Percentiles rank a stretch among this genome's conserved stretches.
phyloP scores from a whole-genome alignment of 1,140 invertebrate species.

The Diachasma alloeum region DNA sequence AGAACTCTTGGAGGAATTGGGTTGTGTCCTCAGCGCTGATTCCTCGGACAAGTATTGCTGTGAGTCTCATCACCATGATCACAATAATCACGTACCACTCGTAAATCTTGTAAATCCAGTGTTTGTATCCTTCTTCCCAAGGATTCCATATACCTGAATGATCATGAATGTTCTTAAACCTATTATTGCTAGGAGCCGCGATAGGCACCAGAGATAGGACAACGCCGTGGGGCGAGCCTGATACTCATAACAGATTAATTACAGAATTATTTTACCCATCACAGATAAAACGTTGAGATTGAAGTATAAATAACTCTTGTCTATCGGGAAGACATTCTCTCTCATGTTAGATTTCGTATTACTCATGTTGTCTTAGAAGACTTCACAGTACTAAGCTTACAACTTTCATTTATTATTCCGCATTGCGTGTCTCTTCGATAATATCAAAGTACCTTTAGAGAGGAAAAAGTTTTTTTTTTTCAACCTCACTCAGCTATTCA shows the following conservation, averaged over 20 bases:
- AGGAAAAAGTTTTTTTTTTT: no score
- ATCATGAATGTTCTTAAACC: background rate
- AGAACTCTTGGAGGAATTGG: background rate
- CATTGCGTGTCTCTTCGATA: no score
- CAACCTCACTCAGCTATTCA: no score
- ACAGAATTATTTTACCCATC: background rate
- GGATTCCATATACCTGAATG: background rate
- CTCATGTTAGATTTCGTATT: background rate
- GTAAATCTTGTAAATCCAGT: background rate
- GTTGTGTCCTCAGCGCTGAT: background rate
- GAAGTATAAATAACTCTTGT: background rate
- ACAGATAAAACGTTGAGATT: background rate
- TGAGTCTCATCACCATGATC: background rate
- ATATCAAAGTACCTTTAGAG: no score
- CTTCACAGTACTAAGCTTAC: no score
- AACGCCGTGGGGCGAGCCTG: background rate
- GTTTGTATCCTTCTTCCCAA: background rate
- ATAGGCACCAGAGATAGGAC: no score
- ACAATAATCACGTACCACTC: background rate
- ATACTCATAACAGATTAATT: background rate
- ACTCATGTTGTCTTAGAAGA: no score
- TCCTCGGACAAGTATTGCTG: background rate
- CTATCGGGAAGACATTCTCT: background rate
- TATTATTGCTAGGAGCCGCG: no score
- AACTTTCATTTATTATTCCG: no score